A percentile compares a stretch with the other conserved stretches of the same genome.
phyloP scores from a whole-genome alignment of 1,140 invertebrate genomes.

The Leptopilina clavipes region DNA sequence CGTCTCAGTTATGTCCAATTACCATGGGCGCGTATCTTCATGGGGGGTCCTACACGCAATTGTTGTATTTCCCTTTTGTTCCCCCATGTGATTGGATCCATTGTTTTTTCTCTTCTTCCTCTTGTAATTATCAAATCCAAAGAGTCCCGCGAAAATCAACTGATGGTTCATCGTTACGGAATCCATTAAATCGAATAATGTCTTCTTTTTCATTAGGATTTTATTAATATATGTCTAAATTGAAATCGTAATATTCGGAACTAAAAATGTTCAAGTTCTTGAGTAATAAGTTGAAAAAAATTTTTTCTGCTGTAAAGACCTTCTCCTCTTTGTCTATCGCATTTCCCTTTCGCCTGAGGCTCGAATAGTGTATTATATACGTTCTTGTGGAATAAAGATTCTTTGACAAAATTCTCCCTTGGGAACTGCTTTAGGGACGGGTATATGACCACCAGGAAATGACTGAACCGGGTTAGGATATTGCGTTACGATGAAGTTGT shows the following conservation, averaged over 20 bases:
- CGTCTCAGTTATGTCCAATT: slow-evolving; percentile 69
- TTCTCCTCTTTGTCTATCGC: slow-evolving; percentile 44
- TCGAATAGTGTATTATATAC: slow-evolving; percentile 70
- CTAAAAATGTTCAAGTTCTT: slow-evolving; percentile 4
- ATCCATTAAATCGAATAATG: neutral
- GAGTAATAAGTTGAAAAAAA: slow-evolving; percentile 23
- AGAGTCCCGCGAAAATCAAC: slow-evolving; percentile 39
- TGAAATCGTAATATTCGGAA: neutral
- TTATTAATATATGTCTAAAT: too few relatives aligned
- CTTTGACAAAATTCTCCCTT: slow-evolving; percentile 75
- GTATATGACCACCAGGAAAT: slow-evolving; percentile 73
- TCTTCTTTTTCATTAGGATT: neutral
- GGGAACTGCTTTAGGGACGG: slow-evolving; percentile 68
- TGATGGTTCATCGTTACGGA: neutral
- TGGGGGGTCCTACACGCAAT: slow-evolving; percentile 74
- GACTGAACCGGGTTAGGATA: slow-evolving; percentile 74
- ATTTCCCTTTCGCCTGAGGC: slow-evolving; percentile 67
- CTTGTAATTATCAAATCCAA: slow-evolving; percentile 67
- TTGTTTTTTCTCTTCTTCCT: slow-evolving; percentile 69
- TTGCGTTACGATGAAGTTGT: slow-evolving; percentile 69
- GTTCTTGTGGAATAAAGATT: slow-evolving; percentile 74
- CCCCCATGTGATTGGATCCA: slow-evolving; percentile 70
- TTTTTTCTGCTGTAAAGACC: slow-evolving; percentile 42
- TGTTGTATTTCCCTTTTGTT: slow-evolving; percentile 74
- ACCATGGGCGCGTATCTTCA: slow-evolving; percentile 71